Evolutionary conservation across 2,888 invertebrate species (phyloP).

Genomic region (Sarcophaga subvicina): DNA sequence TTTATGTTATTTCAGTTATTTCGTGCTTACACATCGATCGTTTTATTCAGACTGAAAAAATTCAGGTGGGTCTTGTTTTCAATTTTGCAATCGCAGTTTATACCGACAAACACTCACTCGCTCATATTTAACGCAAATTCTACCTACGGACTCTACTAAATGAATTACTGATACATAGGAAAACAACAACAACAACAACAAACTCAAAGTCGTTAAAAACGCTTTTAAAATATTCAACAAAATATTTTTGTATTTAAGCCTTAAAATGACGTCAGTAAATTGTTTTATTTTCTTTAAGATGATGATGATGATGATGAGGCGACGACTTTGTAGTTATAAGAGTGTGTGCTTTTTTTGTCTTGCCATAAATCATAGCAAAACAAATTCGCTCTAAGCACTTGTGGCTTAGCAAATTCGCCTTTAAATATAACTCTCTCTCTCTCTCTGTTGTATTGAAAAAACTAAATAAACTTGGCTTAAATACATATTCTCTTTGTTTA

Average conservation of each 20-base stretch:
- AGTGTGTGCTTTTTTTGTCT: neutral
- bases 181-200: constrained; percentile 23
- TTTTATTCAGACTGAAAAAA: constrained; percentile 76
- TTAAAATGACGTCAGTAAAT: constrained; percentile 63
- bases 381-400: neutral
- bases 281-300: constrained; percentile 30
- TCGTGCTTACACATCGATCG: constrained; percentile 76
- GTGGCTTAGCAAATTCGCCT: constrained; percentile 13
- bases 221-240: constrained; percentile 54
- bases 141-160: constrained; percentile 59
- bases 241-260: constrained; percentile 36
- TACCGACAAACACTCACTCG: neutral
- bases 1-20: constrained; percentile 40
- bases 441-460: neutral
- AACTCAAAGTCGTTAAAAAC: constrained; percentile 36
- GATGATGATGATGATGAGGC: constrained; percentile 23
- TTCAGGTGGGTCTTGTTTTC: constrained; percentile 65
- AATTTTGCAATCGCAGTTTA: constrained; percentile 60
- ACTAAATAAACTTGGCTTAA: neutral
- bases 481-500: neutral
- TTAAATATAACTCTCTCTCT: neutral
- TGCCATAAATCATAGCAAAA: constrained; percentile 43
- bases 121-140: constrained; percentile 66
- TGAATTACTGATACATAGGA: neutral
- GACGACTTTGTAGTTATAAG: constrained; percentile 24